Conservation (phyloP, 1,140 invertebrate species). For the Ips nitidus region DNA sequence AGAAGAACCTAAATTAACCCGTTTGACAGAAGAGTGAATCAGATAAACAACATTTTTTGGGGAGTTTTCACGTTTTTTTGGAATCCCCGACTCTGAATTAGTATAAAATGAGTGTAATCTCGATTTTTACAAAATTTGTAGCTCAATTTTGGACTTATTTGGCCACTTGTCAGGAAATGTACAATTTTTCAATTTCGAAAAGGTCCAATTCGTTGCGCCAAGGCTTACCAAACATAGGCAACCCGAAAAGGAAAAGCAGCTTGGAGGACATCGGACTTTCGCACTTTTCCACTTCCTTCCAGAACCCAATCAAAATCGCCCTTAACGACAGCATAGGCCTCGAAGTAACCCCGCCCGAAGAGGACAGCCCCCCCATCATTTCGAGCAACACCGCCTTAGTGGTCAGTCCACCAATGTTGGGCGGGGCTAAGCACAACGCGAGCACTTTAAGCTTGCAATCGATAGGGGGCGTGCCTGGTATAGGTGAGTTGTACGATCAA, state of each 20-base stretch:
- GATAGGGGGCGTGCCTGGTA: constrained; percentile 46
- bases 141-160: not conserved
- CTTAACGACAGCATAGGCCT: constrained; percentile 83
- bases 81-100: no score
- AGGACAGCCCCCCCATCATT: constrained; percentile 57
- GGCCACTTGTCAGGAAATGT: no score
- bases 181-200: no score
- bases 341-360: constrained; percentile 76
- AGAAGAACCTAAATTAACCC: no score
- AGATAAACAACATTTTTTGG: no score
- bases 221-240: constrained; percentile 56
- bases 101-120: no score
- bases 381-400: constrained; percentile 60
- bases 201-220: constrained; percentile 79
- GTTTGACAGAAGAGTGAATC: no score
- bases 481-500: constrained; percentile 16
- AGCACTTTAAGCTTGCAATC: constrained; percentile 52
- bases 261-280: constrained; percentile 83
- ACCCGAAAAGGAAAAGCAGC: constrained; percentile 71
- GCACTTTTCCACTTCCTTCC: constrained; percentile 66
- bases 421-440: constrained; percentile 35
- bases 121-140: not conserved
- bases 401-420: constrained; percentile 56
- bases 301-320: constrained; percentile 78
- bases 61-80: no score